Conservation (phyloP, 1,140 invertebrate genomes). For the Tetramorium simillimum region DNA sequence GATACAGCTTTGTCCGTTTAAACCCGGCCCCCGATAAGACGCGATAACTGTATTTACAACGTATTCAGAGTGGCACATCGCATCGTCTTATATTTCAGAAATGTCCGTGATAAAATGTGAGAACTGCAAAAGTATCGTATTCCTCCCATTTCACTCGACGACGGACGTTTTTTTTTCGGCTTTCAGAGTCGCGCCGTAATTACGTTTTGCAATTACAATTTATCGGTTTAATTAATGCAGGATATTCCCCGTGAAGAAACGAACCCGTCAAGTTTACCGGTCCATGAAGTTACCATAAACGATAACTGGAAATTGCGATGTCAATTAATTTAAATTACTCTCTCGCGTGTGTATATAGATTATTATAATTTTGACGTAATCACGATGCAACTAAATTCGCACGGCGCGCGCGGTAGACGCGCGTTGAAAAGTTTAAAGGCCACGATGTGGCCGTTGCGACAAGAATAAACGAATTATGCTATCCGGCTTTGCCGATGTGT, state of each 20-base stretch:
- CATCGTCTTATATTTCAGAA: neutral
- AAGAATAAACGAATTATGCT: constrained; percentile 46
- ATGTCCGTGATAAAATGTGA: no score
- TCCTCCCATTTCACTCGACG: neutral
- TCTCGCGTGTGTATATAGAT: neutral
- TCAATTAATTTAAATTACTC: constrained; percentile 55
- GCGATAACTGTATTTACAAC: constrained; percentile 26
- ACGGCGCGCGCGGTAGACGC: constrained; percentile 5
- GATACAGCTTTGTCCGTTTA: constrained; percentile 38
- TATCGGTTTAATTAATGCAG: constrained; percentile 25
- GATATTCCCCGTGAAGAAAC: neutral
- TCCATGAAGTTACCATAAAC: neutral
- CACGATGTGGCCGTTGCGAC: constrained; percentile 19
- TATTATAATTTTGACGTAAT: constrained; percentile 49
- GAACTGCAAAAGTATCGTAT: neutral
- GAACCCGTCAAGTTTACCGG: neutral
- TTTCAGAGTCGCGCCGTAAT: neutral
- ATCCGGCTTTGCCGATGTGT: neutral
- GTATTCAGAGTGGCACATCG: neutral
- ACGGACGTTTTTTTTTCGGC: neutral
- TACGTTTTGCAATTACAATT: constrained; percentile 27
- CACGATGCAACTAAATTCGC: constrained; percentile 34
- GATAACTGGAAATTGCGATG: constrained; percentile 38
- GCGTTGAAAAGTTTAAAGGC: constrained; percentile 51
- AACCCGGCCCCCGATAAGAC: constrained; percentile 26